Evolutionary conservation across 2,888 invertebrate species (phyloP), one percentile per base, ranked within the genome.

Genomic region (Diadegma fenestrale): DNA sequence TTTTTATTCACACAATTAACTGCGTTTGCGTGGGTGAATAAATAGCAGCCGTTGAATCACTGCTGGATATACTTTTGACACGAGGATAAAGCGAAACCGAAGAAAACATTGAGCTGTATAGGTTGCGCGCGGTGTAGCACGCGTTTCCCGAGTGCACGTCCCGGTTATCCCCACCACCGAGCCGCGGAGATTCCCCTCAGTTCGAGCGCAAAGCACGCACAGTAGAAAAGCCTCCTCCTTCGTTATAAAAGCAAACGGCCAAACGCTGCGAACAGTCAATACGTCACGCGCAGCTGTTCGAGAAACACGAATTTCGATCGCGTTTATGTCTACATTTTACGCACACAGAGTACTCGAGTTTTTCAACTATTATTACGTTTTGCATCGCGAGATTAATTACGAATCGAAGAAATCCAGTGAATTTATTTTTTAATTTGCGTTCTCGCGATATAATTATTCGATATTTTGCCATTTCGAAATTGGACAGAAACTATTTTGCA

Each of bases 111-210:
- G 2, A 45, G 33, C 12, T n/a, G 33, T 54, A 30, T 30, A 26
- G 26, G 61, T 45, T 30, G 45, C 37, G 30, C 48, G 33, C 3
- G 76, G 33, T 54, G 85, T 88, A 88, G 90, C 93, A 92, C 91
- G 93, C 90, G 91, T 89, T 87, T 84, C 84, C 86, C 86, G 92
- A 92, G 90, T 92, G 92, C 80, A 87, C 88, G 73, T 81, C 84
- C 79, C 83, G 84, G 77, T 86, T 77, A 82, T 82, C 86, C 87
- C 86, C 87, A 80, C 86, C 51, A 6, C 6, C 2, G n/a, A 63
- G 14, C 37, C 26, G 22, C n/a, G 45, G 48, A 37, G 58, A 51
- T 63, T 78, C 82, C 83, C 83, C 82, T 83, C 82, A 66, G 84
- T 37, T 30, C 58, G 41, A 48, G 61, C 19, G 37, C 51, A 33